Evolutionary conservation across 2,888 invertebrate genomes (phyloP).

Genomic region (Pseudococcus longispinus): DNA sequence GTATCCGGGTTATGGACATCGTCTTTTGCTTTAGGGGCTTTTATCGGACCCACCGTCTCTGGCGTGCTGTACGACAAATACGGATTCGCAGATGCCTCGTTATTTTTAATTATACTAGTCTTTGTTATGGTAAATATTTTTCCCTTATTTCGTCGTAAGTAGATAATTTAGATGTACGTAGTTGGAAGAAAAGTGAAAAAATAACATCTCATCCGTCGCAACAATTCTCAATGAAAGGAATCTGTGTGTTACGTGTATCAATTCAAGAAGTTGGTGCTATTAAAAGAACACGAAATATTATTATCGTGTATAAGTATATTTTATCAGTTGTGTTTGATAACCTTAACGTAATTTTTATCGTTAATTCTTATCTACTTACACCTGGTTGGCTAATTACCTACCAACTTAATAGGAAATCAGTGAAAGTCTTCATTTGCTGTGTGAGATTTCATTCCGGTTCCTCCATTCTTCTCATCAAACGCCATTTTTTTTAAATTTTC

Average conservation of each 20-base stretch:
- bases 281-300: neutral
- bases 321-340: neutral
- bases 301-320: neutral
- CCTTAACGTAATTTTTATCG: neutral
- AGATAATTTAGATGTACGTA: neutral
- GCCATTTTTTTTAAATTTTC: neutral
- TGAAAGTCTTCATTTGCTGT: neutral
- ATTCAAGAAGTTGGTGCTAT: neutral
- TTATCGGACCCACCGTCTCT: slow-evolving; percentile 79
- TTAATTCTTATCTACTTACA: neutral
- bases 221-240: neutral
- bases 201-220: neutral
- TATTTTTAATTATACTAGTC: slow-evolving; percentile 75
- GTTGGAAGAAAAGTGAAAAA: neutral
- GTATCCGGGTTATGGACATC: slow-evolving; percentile 92
- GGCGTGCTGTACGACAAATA: slow-evolving; percentile 77
- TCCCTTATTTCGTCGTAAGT: neutral
- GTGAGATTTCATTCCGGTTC: neutral
- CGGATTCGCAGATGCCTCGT: slow-evolving; percentile 74
- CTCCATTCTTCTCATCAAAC: neutral
- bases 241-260: neutral
- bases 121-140: slow-evolving; percentile 69
- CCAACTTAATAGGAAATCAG: neutral
- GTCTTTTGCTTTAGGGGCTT: slow-evolving; percentile 86
- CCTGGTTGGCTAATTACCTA: neutral